phyloP scores from a whole-genome alignment of 2,113 vertebrate species.

The Campylorhamphus procurvoides region DNA sequence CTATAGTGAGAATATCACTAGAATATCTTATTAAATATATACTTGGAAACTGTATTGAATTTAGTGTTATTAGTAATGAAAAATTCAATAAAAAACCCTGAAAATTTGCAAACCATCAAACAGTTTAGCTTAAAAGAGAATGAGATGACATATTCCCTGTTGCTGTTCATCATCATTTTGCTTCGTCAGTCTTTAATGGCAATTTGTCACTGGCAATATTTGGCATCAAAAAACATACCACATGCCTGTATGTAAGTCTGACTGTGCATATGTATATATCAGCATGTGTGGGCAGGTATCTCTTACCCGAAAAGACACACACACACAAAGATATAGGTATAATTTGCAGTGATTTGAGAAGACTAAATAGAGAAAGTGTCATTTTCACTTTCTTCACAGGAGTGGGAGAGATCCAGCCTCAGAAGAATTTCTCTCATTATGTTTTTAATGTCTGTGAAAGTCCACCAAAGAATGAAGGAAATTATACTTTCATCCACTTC shows the following conservation, averaged over 20 bases:
- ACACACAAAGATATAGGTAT: neutral
- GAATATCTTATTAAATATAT: neutral
- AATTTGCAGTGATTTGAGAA: neutral
- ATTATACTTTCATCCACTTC: neutral
- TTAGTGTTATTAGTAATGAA: neutral
- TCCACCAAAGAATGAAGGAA: neutral
- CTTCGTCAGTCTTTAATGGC: neutral
- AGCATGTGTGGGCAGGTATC: neutral
- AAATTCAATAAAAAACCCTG: neutral
- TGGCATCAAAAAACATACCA: neutral
- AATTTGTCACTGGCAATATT: neutral
- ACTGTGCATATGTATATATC: neutral
- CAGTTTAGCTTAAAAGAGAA: neutral
- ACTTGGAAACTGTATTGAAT: neutral
- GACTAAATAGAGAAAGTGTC: neutral
- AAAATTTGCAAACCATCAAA: neutral
- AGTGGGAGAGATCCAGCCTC: neutral
- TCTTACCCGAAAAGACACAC: neutral
- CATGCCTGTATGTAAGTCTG: neutral
- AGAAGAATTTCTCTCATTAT: neutral
- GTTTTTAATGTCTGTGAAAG: neutral
- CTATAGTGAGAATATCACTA: neutral
- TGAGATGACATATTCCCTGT: neutral
- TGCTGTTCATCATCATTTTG: constrained; percentile 30
- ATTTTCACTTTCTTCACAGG: neutral